Conservation (phyloP, 2,113 vertebrate genomes). For the Thamnaconus septentrionalis region DNA sequence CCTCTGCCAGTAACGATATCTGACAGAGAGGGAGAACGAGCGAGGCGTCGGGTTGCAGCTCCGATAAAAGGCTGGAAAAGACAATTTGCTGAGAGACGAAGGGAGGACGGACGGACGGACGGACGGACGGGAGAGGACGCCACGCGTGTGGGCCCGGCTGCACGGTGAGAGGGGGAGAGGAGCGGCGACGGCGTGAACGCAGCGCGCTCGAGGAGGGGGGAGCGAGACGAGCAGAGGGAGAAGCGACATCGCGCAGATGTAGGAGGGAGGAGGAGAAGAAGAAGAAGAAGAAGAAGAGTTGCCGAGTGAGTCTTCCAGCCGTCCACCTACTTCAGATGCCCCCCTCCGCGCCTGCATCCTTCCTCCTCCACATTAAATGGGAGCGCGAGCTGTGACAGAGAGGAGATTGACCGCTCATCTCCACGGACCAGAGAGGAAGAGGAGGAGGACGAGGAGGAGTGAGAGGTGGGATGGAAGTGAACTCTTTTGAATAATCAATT, state of each 20-base stretch:
- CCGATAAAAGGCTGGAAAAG: conserved; percentile 65
- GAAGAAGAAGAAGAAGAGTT: conserved; percentile 58
- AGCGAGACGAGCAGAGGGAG: conserved; percentile 34
- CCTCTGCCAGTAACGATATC: conserved; percentile 62
- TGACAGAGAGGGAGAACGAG: conserved; percentile 46
- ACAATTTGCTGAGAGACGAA: conserved; percentile 60
- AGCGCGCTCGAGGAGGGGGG: conserved; percentile 31
- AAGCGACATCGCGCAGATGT: conserved; percentile 53
- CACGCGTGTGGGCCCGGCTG: too few species aligned
- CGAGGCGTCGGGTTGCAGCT: conserved; percentile 67
- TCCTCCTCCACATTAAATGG: conserved; percentile 62
- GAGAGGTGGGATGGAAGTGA: conserved; percentile 33
- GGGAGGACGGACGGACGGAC: conserved; percentile 1
- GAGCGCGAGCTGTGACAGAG: conserved; percentile 54
- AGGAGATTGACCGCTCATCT: conserved; percentile 66
- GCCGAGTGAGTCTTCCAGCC: conserved; percentile 58
- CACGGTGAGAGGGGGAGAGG: conserved; percentile 21
- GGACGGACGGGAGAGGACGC: conserved; percentile 8
- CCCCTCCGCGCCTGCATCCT: conserved; percentile 52
- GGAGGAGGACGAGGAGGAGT: conserved; percentile 14
- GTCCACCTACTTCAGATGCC: conserved; percentile 67
- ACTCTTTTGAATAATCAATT: conserved; percentile 67
- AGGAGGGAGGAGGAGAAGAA: conserved; percentile 49
- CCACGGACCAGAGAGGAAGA: conserved; percentile 41
- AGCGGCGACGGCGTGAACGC: conserved; percentile 22